A percentile compares a stretch with the other conserved stretches of the same genome.
These are phyloP conservation scores for Cremastinae sp. DNA, from an alignment of 2,888 invertebrate species.

Conservation along the genomic window DNA sequence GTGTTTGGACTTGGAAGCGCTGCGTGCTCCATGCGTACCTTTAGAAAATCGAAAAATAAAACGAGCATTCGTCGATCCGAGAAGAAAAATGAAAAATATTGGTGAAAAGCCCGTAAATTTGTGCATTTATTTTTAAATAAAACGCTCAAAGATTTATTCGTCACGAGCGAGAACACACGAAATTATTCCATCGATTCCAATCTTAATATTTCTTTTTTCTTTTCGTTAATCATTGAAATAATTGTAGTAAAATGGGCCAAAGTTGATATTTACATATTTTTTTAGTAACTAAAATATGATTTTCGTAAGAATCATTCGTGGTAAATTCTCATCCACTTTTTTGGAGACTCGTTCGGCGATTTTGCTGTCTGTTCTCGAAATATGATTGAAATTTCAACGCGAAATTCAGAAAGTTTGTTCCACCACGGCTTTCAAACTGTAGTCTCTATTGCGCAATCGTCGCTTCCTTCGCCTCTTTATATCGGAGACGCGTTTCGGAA, in stretches of 20 bases:
- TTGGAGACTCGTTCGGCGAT: neutral
- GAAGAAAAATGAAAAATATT: slow-evolving; percentile 12
- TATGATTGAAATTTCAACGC: neutral
- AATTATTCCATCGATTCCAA: neutral
- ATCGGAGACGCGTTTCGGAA: slow-evolving; percentile 33
- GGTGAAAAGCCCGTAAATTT: too few species aligned
- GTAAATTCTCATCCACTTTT: neutral
- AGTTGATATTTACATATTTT: neutral
- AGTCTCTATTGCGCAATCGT: slow-evolving; percentile 9
- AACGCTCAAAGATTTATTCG: neutral
- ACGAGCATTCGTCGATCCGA: slow-evolving; percentile 7
- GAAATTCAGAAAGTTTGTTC: too few species aligned
- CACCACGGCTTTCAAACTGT: too few species aligned
- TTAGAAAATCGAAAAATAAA: slow-evolving; percentile 40
- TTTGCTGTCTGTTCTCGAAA: neutral
- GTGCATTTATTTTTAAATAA: neutral
- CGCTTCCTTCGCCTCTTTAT: slow-evolving; percentile 4
- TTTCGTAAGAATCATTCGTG: slow-evolving; percentile 15
- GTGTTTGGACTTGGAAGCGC: slow-evolving; percentile 14
- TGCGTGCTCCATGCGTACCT: slow-evolving; percentile 18
- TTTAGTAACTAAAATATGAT: slow-evolving; percentile 4
- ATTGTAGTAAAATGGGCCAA: too few species aligned
- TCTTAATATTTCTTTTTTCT: too few species aligned
- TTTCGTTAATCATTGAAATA: too few species aligned
- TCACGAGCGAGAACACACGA: neutral